Conservation (phyloP, 2,797 vertebrate species). For the Pyrocephalus nanus region DNA sequence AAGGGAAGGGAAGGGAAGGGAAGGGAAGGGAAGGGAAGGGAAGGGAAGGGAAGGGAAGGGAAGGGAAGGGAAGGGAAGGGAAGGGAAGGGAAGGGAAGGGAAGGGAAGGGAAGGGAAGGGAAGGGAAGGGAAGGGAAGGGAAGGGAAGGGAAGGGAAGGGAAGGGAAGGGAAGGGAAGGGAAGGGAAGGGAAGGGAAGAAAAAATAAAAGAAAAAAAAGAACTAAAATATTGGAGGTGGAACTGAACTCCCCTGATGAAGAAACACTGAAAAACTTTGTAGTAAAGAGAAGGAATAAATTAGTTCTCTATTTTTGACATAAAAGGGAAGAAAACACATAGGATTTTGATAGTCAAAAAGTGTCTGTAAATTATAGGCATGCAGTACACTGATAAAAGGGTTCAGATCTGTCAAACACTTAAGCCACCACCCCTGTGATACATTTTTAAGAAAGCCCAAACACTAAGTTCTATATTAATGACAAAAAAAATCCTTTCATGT, state of each 20-base stretch:
- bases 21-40: too few relatives aligned
- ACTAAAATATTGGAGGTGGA: accelerated
- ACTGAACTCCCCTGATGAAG: not conserved
- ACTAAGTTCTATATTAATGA: not conserved
- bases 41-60: too few relatives aligned
- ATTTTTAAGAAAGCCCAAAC: not conserved
- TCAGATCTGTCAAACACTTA: not conserved
- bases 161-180: too few relatives aligned
- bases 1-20: too few relatives aligned
- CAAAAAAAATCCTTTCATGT: not conserved
- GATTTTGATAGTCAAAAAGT: not conserved
- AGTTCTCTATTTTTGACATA: not conserved
- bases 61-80: too few relatives aligned
- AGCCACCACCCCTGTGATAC: not conserved
- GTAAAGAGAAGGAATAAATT: not conserved
- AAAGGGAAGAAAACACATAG: not conserved
- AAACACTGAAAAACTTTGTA: not conserved
- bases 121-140: too few relatives aligned
- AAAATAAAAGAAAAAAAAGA: too few relatives aligned
- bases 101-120: too few relatives aligned
- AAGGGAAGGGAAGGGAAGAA: too few relatives aligned
- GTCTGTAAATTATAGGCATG: not conserved
- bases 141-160: too few relatives aligned
- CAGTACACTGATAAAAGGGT: not conserved
- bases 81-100: too few relatives aligned